Evolutionary conservation across 2,888 invertebrate species (phyloP), one percentile per base, ranked within the genome.

Genomic region (Criorhina ranunculi): DNA sequence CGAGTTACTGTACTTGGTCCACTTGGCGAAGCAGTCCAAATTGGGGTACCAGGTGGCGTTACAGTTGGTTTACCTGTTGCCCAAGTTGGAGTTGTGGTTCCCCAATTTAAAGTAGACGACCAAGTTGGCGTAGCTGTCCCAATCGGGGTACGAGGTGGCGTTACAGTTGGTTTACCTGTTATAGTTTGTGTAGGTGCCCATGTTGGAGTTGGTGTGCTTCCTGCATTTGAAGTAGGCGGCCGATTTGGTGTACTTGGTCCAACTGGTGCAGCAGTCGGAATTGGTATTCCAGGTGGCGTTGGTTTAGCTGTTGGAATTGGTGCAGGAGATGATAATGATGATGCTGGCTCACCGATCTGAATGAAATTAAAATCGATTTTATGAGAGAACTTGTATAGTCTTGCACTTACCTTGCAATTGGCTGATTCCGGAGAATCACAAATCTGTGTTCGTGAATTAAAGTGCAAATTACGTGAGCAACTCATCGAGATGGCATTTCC

Each of bases 401-500:
- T n/a, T 4, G 0, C 9, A 72, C 59, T 29, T 7, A 72, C 70
- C 46, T 12, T 49, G 15, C 70, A 70, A 4, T 57, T 33, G 12
- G 70, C 70, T 5, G 4, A 17, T 19, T 33, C 11, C 8, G 70
- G 70, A 0, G 40, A 29, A 9, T 59, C 70, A n/a, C 70, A 72
- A 0, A 8, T 4, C 2, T 49, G 59, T 1, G 24, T 59, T 2
- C 3, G 11, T 2, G 17, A 0, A 40, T 60, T 72, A 8, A 59
- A 72, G 12, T 70, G 57, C 4, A 59, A 46, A 46, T 33, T 7
- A 4, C 4, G 7, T 0, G 35, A 9, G 15, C 70, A 72, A 17
- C 5, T 59, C 29, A 72, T 12, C 0, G 24, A 5, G 9, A 53
- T 24, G 0, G 59, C n/a, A 15, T 5, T 29, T n/a, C 59, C 70